A percentile compares a stretch with the other conserved stretches of the same genome.
phyloP scores from a whole-genome alignment of 2,888 invertebrate species.

The Apeira syringaria region DNA sequence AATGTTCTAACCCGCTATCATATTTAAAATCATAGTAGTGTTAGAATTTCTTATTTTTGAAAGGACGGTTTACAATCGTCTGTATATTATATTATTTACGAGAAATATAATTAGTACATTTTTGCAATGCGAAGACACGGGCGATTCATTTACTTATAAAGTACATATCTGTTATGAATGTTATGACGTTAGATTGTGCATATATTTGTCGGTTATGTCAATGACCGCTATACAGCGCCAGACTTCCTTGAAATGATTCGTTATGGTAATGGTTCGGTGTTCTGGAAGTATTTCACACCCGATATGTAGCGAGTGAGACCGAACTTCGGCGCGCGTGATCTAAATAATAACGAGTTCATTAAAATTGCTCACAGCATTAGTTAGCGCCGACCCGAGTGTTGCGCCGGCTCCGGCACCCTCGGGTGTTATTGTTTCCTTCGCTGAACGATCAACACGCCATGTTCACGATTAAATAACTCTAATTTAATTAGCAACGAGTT shows the following conservation, averaged over 20 bases:
- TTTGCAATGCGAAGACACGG: no score
- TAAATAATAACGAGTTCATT: conserved; percentile 53
- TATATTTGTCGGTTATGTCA: conserved; percentile 24
- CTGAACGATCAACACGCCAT: conserved; percentile 14
- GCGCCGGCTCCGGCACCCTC: conserved; percentile 15
- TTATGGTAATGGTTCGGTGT: conserved; percentile 56
- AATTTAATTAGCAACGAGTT: conserved; percentile 8
- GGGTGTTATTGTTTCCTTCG: conserved; percentile 15
- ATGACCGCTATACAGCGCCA: conserved; percentile 49
- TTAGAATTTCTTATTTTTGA: no score
- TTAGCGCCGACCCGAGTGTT: conserved; percentile 16
- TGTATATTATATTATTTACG: no score
- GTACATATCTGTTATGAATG: no score
- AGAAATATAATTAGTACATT: no score
- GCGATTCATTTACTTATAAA: no score
- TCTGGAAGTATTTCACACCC: conserved; percentile 57
- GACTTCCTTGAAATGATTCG: conserved; percentile 58
- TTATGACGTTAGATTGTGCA: no score
- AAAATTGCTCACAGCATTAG: conserved; percentile 3
- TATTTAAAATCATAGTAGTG: no score
- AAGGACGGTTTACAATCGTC: no score
- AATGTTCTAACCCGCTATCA: no score
- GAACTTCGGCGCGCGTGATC: conserved; percentile 60
- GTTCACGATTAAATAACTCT: conserved; percentile 6
- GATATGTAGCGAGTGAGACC: conserved; percentile 63